Evolutionary conservation across 2,113 vertebrate species (phyloP), one percentile per base, ranked within the genome.

Genomic region (Notiomystis cincta): DNA sequence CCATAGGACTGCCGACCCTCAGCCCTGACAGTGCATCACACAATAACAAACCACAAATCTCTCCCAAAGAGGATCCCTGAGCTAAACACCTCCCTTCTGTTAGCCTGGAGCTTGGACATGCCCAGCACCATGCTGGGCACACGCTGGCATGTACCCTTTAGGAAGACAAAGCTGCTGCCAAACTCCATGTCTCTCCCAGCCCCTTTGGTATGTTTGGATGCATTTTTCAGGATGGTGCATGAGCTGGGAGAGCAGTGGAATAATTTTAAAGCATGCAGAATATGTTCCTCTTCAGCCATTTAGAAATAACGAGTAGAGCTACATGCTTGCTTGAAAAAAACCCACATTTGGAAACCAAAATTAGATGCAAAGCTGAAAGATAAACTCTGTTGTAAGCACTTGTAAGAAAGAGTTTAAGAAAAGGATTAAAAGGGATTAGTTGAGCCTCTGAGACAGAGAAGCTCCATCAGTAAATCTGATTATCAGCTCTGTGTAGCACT

Each of bases 401-500:
- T 86, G 80, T 93, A 93, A 90, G 89, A 82, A 84, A 94, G 93
- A 96, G 83, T 93, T 93, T 94, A 96, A 95, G 95, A 88, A 96
- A 94, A 65, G 86, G 90, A 97, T 96, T 94, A 92, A 89, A 79
- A 91, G 75, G 71, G 94, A 92, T 97, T 96, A 94, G 67, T 64
- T 82, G 37, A 44, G 56, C 82, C 85, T 83, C 66, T n/a, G 81
- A 75, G 84, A 72, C 60, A 70, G 79, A 62, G 70, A 82, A 82
- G 61, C 42, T 80, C 62, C 45, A 22, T 53, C 67, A 38, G 86
- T 54, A 93, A 93, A 97, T 92, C 80, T 95, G 94, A 95, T 96
- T 95, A 95, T 92, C 86, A 83, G 87, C 66, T 83, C 92, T 30
- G 45, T 0, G 0, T 40, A 50, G 35, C 2, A 25, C 48, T 78